Evolutionary conservation across 2,113 vertebrate genomes (phyloP), one percentile per base, ranked within the genome.

Genomic region (Neodontobutis hainanensis): DNA sequence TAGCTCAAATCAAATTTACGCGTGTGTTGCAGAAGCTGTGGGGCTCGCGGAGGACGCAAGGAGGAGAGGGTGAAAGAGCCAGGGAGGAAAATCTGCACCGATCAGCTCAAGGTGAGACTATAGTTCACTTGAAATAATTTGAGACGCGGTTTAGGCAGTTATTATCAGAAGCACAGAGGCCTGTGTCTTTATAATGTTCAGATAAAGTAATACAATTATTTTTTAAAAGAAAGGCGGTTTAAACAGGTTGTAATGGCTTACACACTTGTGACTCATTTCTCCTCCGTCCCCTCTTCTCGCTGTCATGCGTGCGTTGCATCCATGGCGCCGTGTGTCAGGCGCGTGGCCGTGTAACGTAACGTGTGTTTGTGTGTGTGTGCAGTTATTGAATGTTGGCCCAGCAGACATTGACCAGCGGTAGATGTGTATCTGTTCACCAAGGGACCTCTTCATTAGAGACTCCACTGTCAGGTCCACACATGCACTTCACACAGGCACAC

Each of bases 391-490:
- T 64, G 48, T 3, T 55, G 63, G 70, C 48, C 53, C 70, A 67
- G 47, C 70, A 67, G 47, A 61, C 65, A 84, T 72, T 77, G 83
- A 88, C 82, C 81, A 69, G 65, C 65, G 73, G 45, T 69, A 74
- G 77, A 87, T 87, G 75, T 63, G 38, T 81, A 67, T 73, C 79
- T 14, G 60, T 61, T 65, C 76, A 78, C 70, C 82, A 65, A 59
- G 86, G 80, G 77, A 88, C 72, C 85, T 71, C 73, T 89, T 87
- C 72, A 86, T 85, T 87, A 83, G 44, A 77, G 77, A 62, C 49
- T 52, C 51, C 68, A 76, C 42, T 78, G 77, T 77, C 68, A 76
- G 72, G 47, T 60, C 72, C 78, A 67, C 75, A 56, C 49, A 40
- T 56, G 14, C n/a, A n/a, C 34, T 44, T 35, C 48, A 35, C 27